Conservation (phyloP, 2,888 invertebrate genomes). For the Nephrotoma guestfalica region DNA sequence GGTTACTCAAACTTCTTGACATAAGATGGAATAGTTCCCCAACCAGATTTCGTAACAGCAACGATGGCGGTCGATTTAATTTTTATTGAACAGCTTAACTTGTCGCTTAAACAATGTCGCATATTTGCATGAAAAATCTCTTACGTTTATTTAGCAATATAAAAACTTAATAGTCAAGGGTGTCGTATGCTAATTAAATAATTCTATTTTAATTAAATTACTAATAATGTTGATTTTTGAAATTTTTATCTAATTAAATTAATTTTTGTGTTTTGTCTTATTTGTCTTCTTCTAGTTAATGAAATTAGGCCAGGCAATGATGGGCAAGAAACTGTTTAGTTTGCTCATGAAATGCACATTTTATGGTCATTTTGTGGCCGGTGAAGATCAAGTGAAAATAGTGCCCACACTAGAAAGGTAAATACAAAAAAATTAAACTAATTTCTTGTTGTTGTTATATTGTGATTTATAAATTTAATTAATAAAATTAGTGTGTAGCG, state of each 20-base stretch:
- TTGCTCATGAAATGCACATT: slow-evolving; percentile 84
- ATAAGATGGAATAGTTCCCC: too few relatives aligned
- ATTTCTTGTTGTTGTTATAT: too few relatives aligned
- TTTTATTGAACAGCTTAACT: too few relatives aligned
- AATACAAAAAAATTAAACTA: slow-evolving; percentile 12
- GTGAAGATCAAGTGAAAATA: slow-evolving; percentile 80
- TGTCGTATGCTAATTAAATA: neutral
- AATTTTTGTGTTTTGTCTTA: slow-evolving; percentile 9
- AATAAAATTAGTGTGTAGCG: neutral
- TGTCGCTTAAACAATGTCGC: too few relatives aligned
- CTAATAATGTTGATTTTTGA: neutral
- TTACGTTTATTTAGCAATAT: neutral
- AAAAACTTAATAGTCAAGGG: neutral
- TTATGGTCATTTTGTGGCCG: slow-evolving; percentile 99
- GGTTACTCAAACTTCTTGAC: too few relatives aligned
- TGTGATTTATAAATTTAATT: neutral
- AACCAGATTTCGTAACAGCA: too few relatives aligned
- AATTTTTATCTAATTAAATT: slow-evolving; percentile 4
- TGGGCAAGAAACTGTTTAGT: slow-evolving; percentile 73
- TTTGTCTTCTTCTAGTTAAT: slow-evolving; percentile 49
- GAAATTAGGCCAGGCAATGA: slow-evolving; percentile 55
- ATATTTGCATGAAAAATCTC: too few relatives aligned
- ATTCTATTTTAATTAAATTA: neutral
- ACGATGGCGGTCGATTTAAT: too few relatives aligned
- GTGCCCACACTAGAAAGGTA: slow-evolving; percentile 67